phyloP scores from a whole-genome alignment of 1,140 invertebrate species.

The Nasonia longicornis region DNA sequence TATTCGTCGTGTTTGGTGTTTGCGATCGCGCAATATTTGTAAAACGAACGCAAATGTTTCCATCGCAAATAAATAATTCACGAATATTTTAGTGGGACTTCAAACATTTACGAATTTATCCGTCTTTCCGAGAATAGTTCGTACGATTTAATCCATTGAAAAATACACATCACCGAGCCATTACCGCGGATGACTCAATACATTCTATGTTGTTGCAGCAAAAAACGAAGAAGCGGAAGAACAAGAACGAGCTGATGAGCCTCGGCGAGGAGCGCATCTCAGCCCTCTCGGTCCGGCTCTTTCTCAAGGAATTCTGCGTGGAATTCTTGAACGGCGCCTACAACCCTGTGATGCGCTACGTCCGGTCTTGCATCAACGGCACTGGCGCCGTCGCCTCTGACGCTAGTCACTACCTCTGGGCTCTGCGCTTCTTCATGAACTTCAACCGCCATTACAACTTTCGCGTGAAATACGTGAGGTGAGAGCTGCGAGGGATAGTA shows the following conservation, averaged over 20 bases:
- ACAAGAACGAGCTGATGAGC: conserved; percentile 73
- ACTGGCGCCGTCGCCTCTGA: conserved; percentile 74
- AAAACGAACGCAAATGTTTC: too few species aligned
- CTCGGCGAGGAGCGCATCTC: conserved; percentile 76
- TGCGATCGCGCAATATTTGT: too few species aligned
- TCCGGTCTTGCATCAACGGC: conserved; percentile 70
- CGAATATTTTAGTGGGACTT: too few species aligned
- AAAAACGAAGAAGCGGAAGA: conserved; percentile 76
- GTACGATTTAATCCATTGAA: too few species aligned
- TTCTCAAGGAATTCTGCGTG: conserved; percentile 94
- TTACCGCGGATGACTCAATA: too few species aligned
- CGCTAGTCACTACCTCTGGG: conserved; percentile 94
- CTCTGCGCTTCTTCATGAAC: conserved; percentile 96
- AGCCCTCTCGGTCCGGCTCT: conserved; percentile 83
- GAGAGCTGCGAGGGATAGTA: conserved; percentile 55
- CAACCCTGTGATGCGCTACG: conserved; percentile 89
- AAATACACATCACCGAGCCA: too few species aligned
- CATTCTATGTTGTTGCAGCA: conserved; percentile 57
- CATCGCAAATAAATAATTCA: too few species aligned
- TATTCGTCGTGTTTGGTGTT: too few species aligned
- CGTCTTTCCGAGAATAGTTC: too few species aligned
- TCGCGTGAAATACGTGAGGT: conserved; percentile 90
- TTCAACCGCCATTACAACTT: conserved; percentile 91
- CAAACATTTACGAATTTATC: too few species aligned
- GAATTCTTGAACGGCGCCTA: conserved; percentile 93